phyloP scores from a whole-genome alignment of 2,113 vertebrate species.

The Galemys pyrenaicus region DNA sequence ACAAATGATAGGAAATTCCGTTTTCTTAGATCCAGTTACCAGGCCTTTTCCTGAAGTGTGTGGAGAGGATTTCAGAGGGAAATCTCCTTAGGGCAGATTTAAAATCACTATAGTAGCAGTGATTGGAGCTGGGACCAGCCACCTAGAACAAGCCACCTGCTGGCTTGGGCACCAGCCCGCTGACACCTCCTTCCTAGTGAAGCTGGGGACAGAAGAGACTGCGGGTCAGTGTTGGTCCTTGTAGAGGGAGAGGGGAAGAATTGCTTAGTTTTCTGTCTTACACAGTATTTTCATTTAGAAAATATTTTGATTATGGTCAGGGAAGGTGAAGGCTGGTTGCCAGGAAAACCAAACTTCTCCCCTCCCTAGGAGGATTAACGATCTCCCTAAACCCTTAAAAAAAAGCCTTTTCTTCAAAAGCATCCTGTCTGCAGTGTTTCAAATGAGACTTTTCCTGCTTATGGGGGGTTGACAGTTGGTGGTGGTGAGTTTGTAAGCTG shows the following conservation, averaged over 20 bases:
- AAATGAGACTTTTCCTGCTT: constrained; percentile 77
- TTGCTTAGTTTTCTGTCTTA: constrained; percentile 76
- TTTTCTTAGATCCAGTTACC: constrained; percentile 78
- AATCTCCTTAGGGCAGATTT: constrained; percentile 69
- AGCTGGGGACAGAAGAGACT: constrained; percentile 75
- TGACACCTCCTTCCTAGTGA: constrained; percentile 80
- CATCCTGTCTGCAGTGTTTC: constrained; percentile 72
- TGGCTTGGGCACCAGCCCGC: constrained; percentile 82
- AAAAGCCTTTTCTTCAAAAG: constrained; percentile 75
- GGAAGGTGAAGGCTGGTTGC: constrained; percentile 82
- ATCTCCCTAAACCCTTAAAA: constrained; percentile 71
- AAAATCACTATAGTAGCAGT: constrained; percentile 65
- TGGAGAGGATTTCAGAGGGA: constrained; percentile 73
- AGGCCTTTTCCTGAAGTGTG: constrained; percentile 66
- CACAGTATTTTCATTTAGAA: constrained; percentile 77
- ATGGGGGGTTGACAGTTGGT: constrained; percentile 67
- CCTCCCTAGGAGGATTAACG: constrained; percentile 80
- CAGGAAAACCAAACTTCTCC: constrained; percentile 80
- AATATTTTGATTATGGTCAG: constrained; percentile 80
- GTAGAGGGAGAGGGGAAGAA: constrained; percentile 68
- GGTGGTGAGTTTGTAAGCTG: background rate
- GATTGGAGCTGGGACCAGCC: constrained; percentile 72
- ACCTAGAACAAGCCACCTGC: background rate
- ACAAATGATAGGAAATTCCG: constrained; percentile 81
- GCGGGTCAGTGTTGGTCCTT: constrained; percentile 66